A percentile compares a stretch with the other conserved stretches of the same genome.
Evolutionary conservation across 2,113 vertebrate genomes (phyloP).

Genomic region (Catharus minimus): DNA sequence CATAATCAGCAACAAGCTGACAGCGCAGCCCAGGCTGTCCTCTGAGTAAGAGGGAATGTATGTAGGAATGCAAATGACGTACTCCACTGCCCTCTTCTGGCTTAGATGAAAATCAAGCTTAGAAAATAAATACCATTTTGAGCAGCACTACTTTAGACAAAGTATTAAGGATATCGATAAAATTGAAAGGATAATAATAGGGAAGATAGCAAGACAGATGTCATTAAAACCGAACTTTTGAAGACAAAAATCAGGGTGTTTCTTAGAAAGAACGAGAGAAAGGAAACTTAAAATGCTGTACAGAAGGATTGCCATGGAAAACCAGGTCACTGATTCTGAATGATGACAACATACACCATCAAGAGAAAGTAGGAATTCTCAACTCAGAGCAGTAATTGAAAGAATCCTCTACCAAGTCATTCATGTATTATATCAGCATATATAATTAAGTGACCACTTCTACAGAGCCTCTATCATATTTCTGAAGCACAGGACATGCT

Average conservation of each 20-base stretch:
- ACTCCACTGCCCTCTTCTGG: slow-evolving; percentile 42
- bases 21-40: not conserved
- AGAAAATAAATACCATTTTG: not conserved
- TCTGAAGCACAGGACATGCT: not conserved
- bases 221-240: not conserved
- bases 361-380: not conserved
- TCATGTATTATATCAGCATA: not conserved
- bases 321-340: not conserved
- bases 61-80: accelerated
- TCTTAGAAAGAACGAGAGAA: not conserved
- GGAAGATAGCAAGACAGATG: accelerated
- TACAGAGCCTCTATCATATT: not conserved
- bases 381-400: not conserved
- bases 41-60: not conserved
- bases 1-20: not conserved
- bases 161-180: not conserved
- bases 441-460: not conserved
- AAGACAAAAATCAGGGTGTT: not conserved
- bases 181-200: not conserved
- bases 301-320: not conserved
- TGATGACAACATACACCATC: accelerated
- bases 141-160: not conserved
- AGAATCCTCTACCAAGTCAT: not conserved
- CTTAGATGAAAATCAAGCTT: not conserved
- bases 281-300: not conserved